phyloP scores from a whole-genome alignment of 2,888 invertebrate genomes.

The Choreutis nemorana region DNA sequence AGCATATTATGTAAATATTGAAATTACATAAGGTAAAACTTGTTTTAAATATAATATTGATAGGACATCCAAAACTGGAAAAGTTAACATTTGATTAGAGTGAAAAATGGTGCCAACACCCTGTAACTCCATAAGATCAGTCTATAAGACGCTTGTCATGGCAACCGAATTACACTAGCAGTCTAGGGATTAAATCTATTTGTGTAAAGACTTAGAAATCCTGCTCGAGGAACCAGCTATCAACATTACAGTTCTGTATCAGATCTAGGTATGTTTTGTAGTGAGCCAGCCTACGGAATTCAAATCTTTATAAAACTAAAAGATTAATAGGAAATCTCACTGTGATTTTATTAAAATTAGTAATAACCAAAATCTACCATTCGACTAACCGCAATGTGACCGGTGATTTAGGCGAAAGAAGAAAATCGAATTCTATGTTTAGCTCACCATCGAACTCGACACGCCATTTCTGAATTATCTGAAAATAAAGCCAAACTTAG shows the following conservation, averaged over 20 bases:
- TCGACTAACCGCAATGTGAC: conserved; percentile 73
- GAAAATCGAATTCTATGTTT: conserved; percentile 81
- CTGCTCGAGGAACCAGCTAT: no score
- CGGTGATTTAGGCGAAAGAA: conserved; percentile 79
- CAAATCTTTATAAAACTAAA: neutral
- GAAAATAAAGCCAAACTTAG: conserved; percentile 18
- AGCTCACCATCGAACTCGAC: conserved; percentile 74
- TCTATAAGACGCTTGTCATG: no score
- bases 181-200: no score
- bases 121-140: conserved; percentile 29
- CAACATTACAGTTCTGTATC: no score
- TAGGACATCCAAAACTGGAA: no score
- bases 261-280: no score
- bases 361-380: conserved; percentile 30
- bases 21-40: conserved; percentile 3
- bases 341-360: neutral
- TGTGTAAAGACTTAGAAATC: no score
- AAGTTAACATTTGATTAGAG: no score
- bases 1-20: conserved; percentile 21
- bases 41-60: neutral
- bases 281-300: no score
- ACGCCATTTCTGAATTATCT: conserved; percentile 77
- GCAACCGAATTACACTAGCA: no score
- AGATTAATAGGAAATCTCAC: neutral
- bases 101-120: conserved; percentile 35